phyloP scores from a whole-genome alignment of 2,888 invertebrate genomes.

The Ischnura elegans region DNA sequence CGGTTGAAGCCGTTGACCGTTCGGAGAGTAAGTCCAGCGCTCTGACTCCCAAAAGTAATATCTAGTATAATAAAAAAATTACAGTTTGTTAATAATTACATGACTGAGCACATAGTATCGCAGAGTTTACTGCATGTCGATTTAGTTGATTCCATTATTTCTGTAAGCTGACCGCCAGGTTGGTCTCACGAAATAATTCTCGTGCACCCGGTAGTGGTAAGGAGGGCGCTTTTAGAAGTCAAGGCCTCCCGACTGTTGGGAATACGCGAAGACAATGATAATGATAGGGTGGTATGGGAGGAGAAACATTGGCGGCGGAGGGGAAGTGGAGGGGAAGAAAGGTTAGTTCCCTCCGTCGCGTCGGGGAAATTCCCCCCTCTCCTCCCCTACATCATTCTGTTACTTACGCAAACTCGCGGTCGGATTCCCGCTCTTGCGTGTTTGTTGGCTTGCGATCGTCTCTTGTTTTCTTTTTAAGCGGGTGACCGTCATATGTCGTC shows the following conservation, averaged over 20 bases:
- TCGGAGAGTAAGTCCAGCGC: too few relatives aligned
- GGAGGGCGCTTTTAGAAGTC: not conserved
- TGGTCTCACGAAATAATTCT: not conserved
- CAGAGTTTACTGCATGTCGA: too few relatives aligned
- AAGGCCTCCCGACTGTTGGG: not conserved
- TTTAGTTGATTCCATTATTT: too few relatives aligned
- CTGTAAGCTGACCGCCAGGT: not conserved
- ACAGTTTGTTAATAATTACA: too few relatives aligned
- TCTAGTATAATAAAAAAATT: too few relatives aligned
- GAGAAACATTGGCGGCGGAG: too few relatives aligned
- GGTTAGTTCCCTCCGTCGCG: not conserved
- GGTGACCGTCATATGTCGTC: not conserved
- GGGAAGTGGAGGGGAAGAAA: not conserved
- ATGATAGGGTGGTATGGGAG: not conserved
- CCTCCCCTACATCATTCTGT: not conserved
- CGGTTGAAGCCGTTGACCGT: too few relatives aligned
- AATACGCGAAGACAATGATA: not conserved
- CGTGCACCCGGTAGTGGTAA: not conserved
- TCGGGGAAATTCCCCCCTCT: not conserved
- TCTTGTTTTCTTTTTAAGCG: not conserved
- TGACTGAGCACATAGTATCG: too few relatives aligned
- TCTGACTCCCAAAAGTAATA: too few relatives aligned
- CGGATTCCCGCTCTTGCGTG: not conserved
- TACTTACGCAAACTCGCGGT: not conserved
- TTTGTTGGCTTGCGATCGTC: too few relatives aligned